Evolutionary conservation across 2,888 invertebrate genomes (phyloP).

Genomic region (Willowsia nigromaculata): DNA sequence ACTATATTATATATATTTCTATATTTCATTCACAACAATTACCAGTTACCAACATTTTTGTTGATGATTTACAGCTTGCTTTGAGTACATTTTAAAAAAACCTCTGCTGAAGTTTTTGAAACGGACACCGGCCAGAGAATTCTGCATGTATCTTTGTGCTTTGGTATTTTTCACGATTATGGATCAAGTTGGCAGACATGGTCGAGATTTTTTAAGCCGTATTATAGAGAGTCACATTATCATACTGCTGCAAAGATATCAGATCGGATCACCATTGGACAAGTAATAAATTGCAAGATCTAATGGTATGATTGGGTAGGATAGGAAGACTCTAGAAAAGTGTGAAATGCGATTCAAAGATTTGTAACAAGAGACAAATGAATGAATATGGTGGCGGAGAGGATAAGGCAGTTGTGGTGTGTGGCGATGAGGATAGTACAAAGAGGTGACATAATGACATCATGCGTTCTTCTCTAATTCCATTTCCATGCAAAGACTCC

Average conservation of each 20-base stretch:
- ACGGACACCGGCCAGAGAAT: too few species aligned
- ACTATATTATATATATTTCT: not conserved
- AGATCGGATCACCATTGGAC: constrained; percentile 32
- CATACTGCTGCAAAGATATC: not conserved
- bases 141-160: not conserved
- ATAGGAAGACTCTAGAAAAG: constrained; percentile 19
- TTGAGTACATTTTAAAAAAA: not conserved
- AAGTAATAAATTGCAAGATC: constrained; percentile 45
- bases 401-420: not conserved
- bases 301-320: not conserved
- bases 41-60: not conserved
- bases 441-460: constrained; percentile 40
- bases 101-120: too few species aligned
- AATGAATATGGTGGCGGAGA: constrained; percentile 34
- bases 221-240: not conserved
- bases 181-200: not conserved
- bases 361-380: constrained; percentile 66
- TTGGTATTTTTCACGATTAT: not conserved
- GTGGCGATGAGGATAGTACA: constrained; percentile 10
- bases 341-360: constrained; percentile 65
- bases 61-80: constrained; percentile 41
- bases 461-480: not conserved
- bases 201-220: not conserved
- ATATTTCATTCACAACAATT: constrained; percentile 51
- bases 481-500: not conserved